Evolutionary conservation across 2,113 vertebrate genomes (phyloP), one percentile per base, ranked within the genome.

Genomic region (Cyanistes caeruleus): DNA sequence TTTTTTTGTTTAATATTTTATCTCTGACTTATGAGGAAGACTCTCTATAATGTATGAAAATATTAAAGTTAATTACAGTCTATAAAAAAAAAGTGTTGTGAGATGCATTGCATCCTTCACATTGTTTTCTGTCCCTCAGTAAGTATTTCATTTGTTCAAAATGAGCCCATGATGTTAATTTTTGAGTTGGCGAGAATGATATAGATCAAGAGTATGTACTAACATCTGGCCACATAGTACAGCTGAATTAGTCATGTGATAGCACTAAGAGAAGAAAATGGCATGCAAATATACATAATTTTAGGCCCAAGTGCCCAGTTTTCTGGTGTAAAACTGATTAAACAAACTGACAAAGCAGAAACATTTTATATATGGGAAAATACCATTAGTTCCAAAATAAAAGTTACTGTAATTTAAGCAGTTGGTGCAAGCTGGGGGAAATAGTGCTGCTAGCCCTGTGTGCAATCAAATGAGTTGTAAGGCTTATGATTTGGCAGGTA

Each of bases 231-330:
- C 76, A 68, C 30, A 59, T 10, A 84, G n/a, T 89, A 43, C 31
- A 58, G 53, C 60, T 82, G 84, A 86, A 94, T 93, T 86, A 93
- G 72, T 93, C 1, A 0, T 76, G 44, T 5, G 6, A 59, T 35
- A 86, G 75, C 87, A 59, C 28, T 76, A 84, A 76, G 70, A 84
- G 65, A 89, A 89, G 72, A 83, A 97, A 97, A 94, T 86, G 35
- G 31, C 60, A 74, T 84, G 39, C 41, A 84, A 80, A 86, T 87
- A 69, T 21, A 65, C 27, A 35, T 48, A 86, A 91, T 91, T 95
- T 95, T 60, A 90, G 72, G 24, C 72, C 95, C 65, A 87, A 81
- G 64, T 31, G 49, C 69, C 78, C 59, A 90, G 35, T 95, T 76
- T 95, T 69, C 55, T 51, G 86, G 18, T 81, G n/a, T 64, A 95